Evolutionary conservation across 2,797 vertebrate genomes (phyloP).

Genomic region (Phoebastria nigripes): DNA sequence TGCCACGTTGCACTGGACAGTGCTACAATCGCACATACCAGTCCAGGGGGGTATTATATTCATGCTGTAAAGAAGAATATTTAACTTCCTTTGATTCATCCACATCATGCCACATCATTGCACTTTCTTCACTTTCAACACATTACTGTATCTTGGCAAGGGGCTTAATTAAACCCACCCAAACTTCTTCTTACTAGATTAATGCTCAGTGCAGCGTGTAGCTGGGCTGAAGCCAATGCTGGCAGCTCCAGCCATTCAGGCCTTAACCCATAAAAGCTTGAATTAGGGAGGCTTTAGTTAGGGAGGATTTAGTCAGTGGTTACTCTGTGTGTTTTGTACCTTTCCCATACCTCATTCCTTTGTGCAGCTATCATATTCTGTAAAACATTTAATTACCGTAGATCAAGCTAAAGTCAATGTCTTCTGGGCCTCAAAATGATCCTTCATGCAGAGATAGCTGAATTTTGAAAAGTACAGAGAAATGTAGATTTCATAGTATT

Average conservation of each 20-base stretch:
- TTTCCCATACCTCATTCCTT: background rate
- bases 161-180: slow-evolving; percentile 67
- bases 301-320: background rate
- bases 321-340: background rate
- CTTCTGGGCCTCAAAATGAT: background rate
- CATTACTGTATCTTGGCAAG: slow-evolving; percentile 58
- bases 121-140: slow-evolving; percentile 48
- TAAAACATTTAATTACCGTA: background rate
- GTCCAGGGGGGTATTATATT: background rate
- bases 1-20: background rate
- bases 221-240: slow-evolving; percentile 53
- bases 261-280: slow-evolving; percentile 35
- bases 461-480: background rate
- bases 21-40: background rate
- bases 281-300: background rate
- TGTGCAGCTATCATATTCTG: background rate
- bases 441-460: background rate
- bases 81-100: slow-evolving; percentile 50
- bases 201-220: slow-evolving; percentile 37
- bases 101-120: background rate
- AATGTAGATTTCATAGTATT: background rate
- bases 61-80: background rate
- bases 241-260: slow-evolving; percentile 38
- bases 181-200: slow-evolving; percentile 55
- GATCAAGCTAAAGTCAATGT: background rate